These are phyloP conservation scores for Raja brachyura DNA, from an alignment of 2,113 vertebrate genomes.

Conservation along the genomic window DNA sequence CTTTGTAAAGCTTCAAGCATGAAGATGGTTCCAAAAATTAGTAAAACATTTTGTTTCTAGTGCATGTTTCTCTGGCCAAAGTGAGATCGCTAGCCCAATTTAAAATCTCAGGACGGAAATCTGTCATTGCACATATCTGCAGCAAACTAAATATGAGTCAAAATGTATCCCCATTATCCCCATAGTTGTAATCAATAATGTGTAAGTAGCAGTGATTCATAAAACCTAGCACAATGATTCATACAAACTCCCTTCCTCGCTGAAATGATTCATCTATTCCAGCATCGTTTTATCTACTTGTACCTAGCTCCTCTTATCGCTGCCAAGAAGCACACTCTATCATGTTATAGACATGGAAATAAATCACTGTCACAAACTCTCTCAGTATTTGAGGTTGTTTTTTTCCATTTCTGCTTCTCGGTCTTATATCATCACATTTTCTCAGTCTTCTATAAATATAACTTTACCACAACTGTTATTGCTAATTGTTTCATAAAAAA, in stretches of 20 bases:
- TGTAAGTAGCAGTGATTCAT: background rate
- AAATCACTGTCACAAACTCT: background rate
- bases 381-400: background rate
- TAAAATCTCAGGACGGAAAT: background rate
- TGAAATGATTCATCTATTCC: background rate
- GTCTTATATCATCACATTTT: background rate
- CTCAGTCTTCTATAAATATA: background rate
- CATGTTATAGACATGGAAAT: background rate
- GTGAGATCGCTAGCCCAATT: background rate
- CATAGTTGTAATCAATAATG: background rate
- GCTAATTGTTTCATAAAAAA: too few relatives aligned
- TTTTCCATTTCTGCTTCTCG: background rate
- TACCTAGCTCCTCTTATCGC: background rate
- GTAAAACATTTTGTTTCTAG: background rate
- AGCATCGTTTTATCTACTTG: background rate
- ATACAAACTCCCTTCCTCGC: background rate
- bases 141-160: background rate
- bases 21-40: background rate
- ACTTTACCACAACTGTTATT: too few relatives aligned
- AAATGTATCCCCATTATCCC: background rate
- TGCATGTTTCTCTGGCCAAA: background rate
- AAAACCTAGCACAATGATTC: background rate
- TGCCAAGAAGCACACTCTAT: background rate
- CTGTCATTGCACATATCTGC: background rate
- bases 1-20: background rate